Evolutionary conservation across 2,797 vertebrate species (phyloP).

Genomic region (Trachops cirrhosus): DNA sequence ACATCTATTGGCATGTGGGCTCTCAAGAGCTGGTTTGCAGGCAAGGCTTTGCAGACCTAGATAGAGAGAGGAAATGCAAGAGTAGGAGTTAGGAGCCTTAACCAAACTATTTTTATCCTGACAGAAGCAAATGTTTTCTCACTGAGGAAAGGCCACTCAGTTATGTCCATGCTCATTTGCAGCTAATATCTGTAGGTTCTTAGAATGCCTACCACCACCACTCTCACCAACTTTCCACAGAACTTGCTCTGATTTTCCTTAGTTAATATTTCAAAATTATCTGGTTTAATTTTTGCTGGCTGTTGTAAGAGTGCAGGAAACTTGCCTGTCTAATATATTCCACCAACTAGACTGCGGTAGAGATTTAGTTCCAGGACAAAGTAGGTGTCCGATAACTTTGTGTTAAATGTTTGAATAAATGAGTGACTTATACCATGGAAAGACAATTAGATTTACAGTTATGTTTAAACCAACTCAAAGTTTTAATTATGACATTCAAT

Average conservation of each 20-base stretch:
- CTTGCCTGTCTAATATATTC: not conserved
- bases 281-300: not conserved
- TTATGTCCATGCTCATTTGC: not conserved
- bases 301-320: not conserved
- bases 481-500: not conserved
- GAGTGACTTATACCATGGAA: not conserved
- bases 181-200: not conserved
- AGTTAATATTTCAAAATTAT: not conserved
- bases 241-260: not conserved
- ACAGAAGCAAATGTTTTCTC: not conserved
- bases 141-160: not conserved
- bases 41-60: not conserved
- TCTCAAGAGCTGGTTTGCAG: not conserved
- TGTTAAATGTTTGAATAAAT: not conserved
- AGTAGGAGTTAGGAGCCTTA: not conserved
- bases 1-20: accelerated
- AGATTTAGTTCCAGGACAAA: not conserved
- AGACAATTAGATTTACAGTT: not conserved
- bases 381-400: not conserved
- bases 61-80: not conserved
- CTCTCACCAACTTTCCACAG: too few relatives aligned
- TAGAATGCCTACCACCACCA: too few relatives aligned
- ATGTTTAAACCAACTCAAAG: not conserved
- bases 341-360: not conserved
- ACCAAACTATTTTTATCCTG: not conserved